Base-by-base conservation (phyloP, 2,797 vertebrate genomes). In the Liasis olivaceus region DNA sequence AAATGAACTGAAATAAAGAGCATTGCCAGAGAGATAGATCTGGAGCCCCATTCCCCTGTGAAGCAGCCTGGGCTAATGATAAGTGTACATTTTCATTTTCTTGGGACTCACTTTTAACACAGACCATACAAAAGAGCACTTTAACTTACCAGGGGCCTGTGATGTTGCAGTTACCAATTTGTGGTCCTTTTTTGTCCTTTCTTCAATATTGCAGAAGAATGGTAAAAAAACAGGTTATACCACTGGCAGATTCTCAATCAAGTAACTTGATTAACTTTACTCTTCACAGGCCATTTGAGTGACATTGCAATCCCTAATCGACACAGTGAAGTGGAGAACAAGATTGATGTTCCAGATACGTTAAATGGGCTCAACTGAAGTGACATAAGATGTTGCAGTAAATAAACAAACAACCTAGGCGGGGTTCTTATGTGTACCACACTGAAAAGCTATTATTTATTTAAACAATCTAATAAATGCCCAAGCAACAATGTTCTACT, bases 1-100 rank as follows among this genome's bases (percentile, higher is more conserved):
- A 94, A 95, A 91, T 86, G 89, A 93, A 91, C 90, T 93, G 60
- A 93, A 95, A 95, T 92, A 94, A 96, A 96, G 85, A 96, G 94
- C 90, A 90, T 93, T 95, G 94, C 87, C 89, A 93, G 95, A 69
- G 89, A 86, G 93, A 95, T 86, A 95, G 93, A 93, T 93, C 92
- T 96, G 42, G 62, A 56, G 91, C 93, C 85, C 88, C 86, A 89
- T 69, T 60, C 93, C 31, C 95, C 96, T 94, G 93, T 90, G 63
- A 90, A 93, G 81, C 94, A 94, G 88, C 93, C 64, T 54, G 42
- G 36, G n/a, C 64, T 63, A 85, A 92, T 0, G 14, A 93, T 95
- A 95, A 95, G 90, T 91, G 0, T 0, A 91, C 62, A 58, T 94
- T 95, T 96, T 85, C 87, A 84, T 95, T 95, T 94, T 81, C 93